Conservation (phyloP, 2,888 invertebrate species). For the Lochmaea crataegi region DNA sequence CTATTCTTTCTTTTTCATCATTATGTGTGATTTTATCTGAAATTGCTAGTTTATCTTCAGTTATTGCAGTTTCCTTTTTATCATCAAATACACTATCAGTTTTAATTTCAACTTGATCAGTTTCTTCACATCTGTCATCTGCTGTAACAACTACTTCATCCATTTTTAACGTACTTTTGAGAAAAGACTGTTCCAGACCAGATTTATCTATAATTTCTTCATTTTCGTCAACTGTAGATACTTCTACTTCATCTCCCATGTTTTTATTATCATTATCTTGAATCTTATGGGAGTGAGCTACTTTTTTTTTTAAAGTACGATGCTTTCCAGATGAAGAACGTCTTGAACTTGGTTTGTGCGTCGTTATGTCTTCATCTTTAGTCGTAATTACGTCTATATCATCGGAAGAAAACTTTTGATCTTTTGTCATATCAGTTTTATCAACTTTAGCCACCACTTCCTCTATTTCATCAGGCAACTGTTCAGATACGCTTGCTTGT, state of each 20-base stretch:
- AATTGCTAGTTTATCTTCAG: no score
- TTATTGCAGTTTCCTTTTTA: no score
- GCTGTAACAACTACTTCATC: background rate
- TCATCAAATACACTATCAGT: no score
- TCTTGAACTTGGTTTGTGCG: background rate
- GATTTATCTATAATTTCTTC: background rate
- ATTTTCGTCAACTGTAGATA: constrained; percentile 4
- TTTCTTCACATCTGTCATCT: background rate
- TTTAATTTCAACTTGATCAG: background rate
- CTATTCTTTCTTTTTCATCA: background rate
- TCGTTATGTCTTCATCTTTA: background rate
- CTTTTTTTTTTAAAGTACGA: background rate
- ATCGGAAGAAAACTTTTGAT: no score
- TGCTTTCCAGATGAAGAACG: background rate
- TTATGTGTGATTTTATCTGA: background rate
- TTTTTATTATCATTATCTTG: no score
- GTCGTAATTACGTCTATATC: background rate
- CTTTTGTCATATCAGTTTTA: no score
- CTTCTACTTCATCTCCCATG: background rate
- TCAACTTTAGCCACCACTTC: no score
- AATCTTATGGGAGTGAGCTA: no score
- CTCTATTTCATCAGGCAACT: no score
- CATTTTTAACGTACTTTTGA: background rate
- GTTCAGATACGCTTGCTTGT: no score
- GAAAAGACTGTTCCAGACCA: no score